phyloP scores from a whole-genome alignment of 2,888 invertebrate genomes.

The Cryptops parisi region DNA sequence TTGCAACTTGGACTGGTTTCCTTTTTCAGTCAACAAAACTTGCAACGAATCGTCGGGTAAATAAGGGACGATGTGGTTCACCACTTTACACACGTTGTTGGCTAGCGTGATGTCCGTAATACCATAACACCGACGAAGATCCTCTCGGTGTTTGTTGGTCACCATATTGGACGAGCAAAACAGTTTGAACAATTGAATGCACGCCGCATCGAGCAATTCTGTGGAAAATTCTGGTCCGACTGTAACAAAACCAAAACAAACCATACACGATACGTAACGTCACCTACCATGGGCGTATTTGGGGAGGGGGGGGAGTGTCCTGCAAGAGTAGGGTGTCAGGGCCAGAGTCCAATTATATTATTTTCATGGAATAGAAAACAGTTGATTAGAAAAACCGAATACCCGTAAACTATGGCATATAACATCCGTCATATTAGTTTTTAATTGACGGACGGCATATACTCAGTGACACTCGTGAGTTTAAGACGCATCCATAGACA shows the following conservation, averaged over 20 bases:
- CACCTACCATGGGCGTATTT: too few species aligned
- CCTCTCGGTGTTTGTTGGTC: slow-evolving; percentile 41
- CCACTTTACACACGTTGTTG: slow-evolving; percentile 43
- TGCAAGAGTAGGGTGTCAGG: too few species aligned
- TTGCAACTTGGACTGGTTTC: not conserved
- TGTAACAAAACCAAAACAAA: not conserved
- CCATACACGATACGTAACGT: not conserved
- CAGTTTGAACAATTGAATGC: slow-evolving; percentile 44
- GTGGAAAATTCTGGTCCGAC: slow-evolving; percentile 38
- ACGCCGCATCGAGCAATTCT: slow-evolving; percentile 47
- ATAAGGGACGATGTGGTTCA: slow-evolving; percentile 11
- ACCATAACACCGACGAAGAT: slow-evolving; percentile 47
- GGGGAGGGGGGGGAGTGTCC: too few species aligned
- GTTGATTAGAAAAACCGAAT: too few species aligned
- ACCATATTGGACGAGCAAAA: slow-evolving; percentile 46
- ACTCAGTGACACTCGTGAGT: too few species aligned
- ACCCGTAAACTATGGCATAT: too few species aligned
- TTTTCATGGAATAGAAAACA: too few species aligned
- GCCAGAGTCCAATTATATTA: too few species aligned
- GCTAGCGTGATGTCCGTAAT: slow-evolving; percentile 39
- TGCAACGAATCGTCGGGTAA: slow-evolving; percentile 12
- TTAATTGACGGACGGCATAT: too few species aligned
- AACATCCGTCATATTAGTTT: too few species aligned
- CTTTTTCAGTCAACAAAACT: slow-evolving; percentile 5
- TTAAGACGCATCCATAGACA: too few species aligned